Base-by-base conservation (phyloP, 2,888 invertebrate genomes). In the Ectobius pallidus region DNA sequence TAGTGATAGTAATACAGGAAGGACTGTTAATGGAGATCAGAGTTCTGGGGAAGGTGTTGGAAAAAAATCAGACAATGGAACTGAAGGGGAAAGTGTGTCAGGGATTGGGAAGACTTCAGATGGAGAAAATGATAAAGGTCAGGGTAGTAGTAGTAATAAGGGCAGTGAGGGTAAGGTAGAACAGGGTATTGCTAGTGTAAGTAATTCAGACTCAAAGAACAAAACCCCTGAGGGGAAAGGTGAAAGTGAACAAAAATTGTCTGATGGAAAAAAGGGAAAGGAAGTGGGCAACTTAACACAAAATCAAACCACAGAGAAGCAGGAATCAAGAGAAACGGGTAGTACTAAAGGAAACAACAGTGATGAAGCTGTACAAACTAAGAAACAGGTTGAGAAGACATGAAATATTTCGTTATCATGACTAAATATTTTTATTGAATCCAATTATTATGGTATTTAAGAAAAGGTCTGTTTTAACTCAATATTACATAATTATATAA, bases 401-500 rank as follows among this genome's bases (percentile, higher is more conserved):
- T 65, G 65, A 65, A 46, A 44, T 44, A 65, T 65, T 44, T 7
- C 34, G 20, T n/a, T 39, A 16, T 46, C 39, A 22, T 34, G 20
- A 27, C 9, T 46, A 46, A 65, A 25, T 44, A 25, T 16, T 27
- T 46, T 46, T 65, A 44, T 44, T 42, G 22, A 63, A 39, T 27
- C 27, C 25, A 30, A 46, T 39, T 65, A 27, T 46, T 27, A 65
- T 16, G 65, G 25, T 65, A 44, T 65, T 65, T 65, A 46, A 65
- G 20, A n/a, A 46, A 42, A 65, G 27, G 65, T 44, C n/a, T 22
- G 27, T 44, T 46, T 46, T 65, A 65, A 65, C 46, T 46, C 46
- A 44, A 25, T 65, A 34, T 62, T 62, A 34, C n/a, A 63, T 63
- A 63, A 52, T n/a, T n/a, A 52, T 52, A 58, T 58, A 58, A 58